Evolutionary conservation across 2,113 vertebrate species (phyloP), one percentile per base, ranked within the genome.

Genomic region (Columba janthina): DNA sequence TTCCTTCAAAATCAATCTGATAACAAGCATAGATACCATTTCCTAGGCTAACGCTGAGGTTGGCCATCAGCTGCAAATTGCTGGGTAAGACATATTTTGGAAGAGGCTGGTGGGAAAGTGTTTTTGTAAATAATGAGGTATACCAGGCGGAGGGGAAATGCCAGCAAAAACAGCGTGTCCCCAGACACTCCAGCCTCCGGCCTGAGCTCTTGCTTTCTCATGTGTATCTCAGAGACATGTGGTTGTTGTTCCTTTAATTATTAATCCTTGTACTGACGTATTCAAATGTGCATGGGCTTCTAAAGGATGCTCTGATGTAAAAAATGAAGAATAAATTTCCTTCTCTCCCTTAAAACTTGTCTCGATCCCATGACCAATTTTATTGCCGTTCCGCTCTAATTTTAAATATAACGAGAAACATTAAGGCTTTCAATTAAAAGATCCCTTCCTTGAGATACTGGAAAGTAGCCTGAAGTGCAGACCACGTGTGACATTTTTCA

Each of bases 381-480:
- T 88, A 95, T 93, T 90, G 93, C 88, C 1, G 62, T 96, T 96
- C 92, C 28, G 32, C 92, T 96, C 93, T 90, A 84, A 94, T 96
- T 96, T 96, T 90, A 92, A 96, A 81, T 93, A 78, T 78, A 90
- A 94, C 46, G 4, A 92, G 93, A 90, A 95, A 79, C 89, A 90
- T 90, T 96, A 96, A 85, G 79, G 80, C 46, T 92, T 96, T 93
- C 86, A 93, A 94, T 96, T 96, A 97, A 92, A 95, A 95, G 92
- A 95, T 94, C 88, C 65, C 46, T 92, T 89, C 88, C 70, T 46
- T 88, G 76, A 93, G 86, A 96, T 90, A 96, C 72, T 87, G 94
- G 92, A 93, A 93, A 75, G 54, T 78, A 72, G 90, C 88, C 94
- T 95, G 92, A 75, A 93, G 76, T 62, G 22, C 11, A 90, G 94